These are phyloP conservation scores for Pristionchus exspectatus DNA, from an alignment of 2,888 invertebrate species.

Conservation along the genomic window DNA sequence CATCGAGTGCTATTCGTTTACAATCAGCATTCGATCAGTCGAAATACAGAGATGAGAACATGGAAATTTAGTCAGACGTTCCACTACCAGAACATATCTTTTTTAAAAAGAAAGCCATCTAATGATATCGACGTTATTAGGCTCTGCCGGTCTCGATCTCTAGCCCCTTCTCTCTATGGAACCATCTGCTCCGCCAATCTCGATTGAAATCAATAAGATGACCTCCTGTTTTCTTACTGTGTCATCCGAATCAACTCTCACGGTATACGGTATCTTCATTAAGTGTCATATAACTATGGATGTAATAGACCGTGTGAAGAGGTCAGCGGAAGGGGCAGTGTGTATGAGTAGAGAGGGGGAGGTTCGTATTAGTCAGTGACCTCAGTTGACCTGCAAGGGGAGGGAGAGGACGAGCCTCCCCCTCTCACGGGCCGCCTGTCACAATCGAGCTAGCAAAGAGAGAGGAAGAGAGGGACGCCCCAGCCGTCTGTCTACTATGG, in stretches of 20 bases:
- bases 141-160: too few species aligned
- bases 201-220: too few species aligned
- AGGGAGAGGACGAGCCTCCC: not conserved
- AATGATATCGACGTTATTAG: too few species aligned
- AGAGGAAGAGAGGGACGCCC: not conserved
- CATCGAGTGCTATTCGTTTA: not conserved
- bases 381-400: not conserved
- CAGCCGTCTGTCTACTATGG: not conserved
- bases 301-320: not conserved
- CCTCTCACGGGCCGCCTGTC: not conserved
- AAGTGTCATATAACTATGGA: not conserved
- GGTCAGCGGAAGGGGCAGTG: not conserved
- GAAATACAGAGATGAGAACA: not conserved
- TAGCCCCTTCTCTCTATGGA: too few species aligned
- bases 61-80: too few species aligned
- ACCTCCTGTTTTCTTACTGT: too few species aligned
- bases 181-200: too few species aligned
- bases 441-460: not conserved
- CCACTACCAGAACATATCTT: too few species aligned
- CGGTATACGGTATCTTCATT: too few species aligned
- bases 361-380: not conserved
- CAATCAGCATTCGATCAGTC: not conserved
- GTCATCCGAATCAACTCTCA: too few species aligned
- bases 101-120: too few species aligned
- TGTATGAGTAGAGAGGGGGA: not conserved